Base-by-base conservation (phyloP, 2,888 invertebrate genomes). In the Tromatobia lineatoria region DNA sequence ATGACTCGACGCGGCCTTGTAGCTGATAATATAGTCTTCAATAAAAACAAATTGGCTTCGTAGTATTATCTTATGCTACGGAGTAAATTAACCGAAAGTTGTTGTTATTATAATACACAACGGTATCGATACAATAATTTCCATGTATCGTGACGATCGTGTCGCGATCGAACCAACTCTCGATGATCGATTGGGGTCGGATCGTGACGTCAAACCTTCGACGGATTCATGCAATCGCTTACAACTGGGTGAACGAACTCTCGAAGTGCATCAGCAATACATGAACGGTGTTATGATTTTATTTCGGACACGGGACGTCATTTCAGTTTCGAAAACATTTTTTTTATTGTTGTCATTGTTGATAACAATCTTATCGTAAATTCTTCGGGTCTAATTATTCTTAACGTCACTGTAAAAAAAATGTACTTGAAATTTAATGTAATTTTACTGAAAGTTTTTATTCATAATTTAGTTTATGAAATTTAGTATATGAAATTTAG, bases 131-230 rank as follows among this genome's bases (percentile, higher is more conserved):
- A 38, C 25, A 25, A 70, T 66, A 34, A 70, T 70, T 71, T 70
- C n/a, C 59, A 42, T 42, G 23, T 42, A 50, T 69, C 47, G 47
- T 42, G 18, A 69, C 25, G 59, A 67, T 57, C 71, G 47, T 66
- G 42, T 20, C 57, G 42, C 38, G 45, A 29, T 34, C 50, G 61
- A 61, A 69, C 50, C 3, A 42, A 50, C 61, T 64, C 74, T 47
- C 42, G 59, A 80, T 88, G 88, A 90, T 90, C 87, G 87, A 90
- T 89, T 85, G 89, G 81, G 89, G 90, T 89, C 89, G 87, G 69
- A 25, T 29, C 18, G 82, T 87, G 87, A 69, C 88, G 89, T 88
- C 89, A 77, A 77, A 61, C 57, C 79, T 83, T 85, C 83, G 79
- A 87, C 85, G 82, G 85, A 89, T 89, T 90, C 85, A 77, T 84